Conservation (phyloP, 2,113 vertebrate genomes). For the Cochlearius cochlearius region DNA sequence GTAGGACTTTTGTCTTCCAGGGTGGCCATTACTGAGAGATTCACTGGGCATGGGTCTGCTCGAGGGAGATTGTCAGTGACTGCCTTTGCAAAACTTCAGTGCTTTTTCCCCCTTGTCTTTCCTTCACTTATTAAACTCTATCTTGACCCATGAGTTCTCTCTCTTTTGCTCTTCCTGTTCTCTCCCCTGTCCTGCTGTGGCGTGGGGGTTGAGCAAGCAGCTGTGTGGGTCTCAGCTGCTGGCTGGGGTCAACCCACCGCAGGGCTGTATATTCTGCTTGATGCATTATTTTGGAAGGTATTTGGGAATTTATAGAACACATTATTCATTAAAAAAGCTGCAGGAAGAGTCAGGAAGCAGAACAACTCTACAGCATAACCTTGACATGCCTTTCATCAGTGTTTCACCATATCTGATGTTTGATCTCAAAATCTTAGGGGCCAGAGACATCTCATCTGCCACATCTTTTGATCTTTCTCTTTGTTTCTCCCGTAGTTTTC, state of each 20-base stretch:
- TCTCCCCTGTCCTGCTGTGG: background rate
- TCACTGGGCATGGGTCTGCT: background rate
- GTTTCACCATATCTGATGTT: background rate
- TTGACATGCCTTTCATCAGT: background rate
- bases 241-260: no score
- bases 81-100: background rate
- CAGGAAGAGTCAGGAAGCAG: background rate
- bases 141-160: background rate
- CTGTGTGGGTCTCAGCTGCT: background rate
- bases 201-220: background rate
- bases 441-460: background rate
- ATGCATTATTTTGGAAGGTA: background rate
- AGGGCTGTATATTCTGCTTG: background rate
- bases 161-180: background rate
- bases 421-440: background rate
- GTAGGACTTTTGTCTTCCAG: background rate
- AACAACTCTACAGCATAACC: background rate
- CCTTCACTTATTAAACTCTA: background rate
- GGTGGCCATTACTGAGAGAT: background rate
- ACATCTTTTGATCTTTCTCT: background rate
- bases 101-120: background rate
- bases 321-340: background rate
- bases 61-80: background rate
- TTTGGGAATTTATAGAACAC: background rate
- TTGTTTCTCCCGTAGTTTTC: background rate